These are phyloP conservation scores for Orthonychiurus folsomi DNA, from an alignment of 2,888 invertebrate genomes.

Conservation along the genomic window DNA sequence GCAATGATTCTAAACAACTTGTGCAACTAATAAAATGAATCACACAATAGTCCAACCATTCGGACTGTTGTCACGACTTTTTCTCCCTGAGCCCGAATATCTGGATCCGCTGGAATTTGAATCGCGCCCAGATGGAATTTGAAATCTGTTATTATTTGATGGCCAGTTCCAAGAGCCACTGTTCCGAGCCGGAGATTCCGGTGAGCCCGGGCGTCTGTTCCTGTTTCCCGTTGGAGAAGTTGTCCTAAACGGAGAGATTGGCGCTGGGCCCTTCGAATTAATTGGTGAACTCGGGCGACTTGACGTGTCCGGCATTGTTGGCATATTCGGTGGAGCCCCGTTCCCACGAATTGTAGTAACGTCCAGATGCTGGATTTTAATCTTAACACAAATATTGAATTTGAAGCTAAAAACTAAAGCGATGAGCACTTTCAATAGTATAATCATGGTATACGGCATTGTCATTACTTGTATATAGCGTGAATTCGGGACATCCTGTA, in stretches of 20 bases:
- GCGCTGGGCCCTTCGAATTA: not conserved
- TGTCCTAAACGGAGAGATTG: not conserved
- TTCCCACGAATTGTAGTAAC: not conserved
- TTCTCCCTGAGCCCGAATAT: not conserved
- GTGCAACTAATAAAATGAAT: not conserved
- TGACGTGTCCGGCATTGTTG: not conserved
- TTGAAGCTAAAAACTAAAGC: not conserved
- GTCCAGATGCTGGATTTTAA: not conserved
- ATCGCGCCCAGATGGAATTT: too few relatives aligned
- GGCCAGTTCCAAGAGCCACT: not conserved
- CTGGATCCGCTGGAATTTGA: not conserved
- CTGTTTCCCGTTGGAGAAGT: not conserved
- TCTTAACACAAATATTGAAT: not conserved
- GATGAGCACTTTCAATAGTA: too few relatives aligned
- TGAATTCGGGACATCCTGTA: constrained; percentile 11
- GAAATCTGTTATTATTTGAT: not conserved
- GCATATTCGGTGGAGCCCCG: not conserved
- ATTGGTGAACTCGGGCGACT: constrained; percentile 1
- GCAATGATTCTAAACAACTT: too few relatives aligned
- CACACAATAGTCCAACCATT: not conserved
- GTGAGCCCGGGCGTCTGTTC: not conserved
- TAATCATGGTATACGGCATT: too few relatives aligned
- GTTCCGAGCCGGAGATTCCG: not conserved
- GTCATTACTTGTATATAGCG: constrained; percentile 7
- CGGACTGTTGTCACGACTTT: not conserved